These are phyloP conservation scores for Scatophagus argus DNA, from an alignment of 2,113 vertebrate species.

Conservation along the genomic window DNA sequence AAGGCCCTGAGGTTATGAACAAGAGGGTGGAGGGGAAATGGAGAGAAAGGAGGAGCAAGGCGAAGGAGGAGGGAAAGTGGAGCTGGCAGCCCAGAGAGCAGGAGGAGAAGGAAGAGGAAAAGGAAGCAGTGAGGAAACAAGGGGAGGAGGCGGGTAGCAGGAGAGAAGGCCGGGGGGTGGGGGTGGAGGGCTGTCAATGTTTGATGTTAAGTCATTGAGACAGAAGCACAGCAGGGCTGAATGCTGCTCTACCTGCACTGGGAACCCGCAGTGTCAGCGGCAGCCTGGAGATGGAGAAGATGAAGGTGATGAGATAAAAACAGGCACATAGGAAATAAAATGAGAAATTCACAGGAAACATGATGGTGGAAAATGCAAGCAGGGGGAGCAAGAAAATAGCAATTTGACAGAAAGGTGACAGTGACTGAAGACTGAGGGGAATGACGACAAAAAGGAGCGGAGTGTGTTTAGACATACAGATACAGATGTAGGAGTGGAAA, in stretches of 20 bases:
- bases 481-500: not conserved
- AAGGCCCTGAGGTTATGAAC: constrained; percentile 67
- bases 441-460: not conserved
- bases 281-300: constrained; percentile 64
- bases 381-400: constrained; percentile 17
- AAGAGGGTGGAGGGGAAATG: constrained; percentile 46
- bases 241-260: constrained; percentile 73
- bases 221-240: constrained; percentile 70
- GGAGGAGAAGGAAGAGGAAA: constrained; percentile 45
- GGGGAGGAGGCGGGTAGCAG: too few relatives aligned
- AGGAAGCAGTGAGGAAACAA: constrained; percentile 46
- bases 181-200: constrained; percentile 51
- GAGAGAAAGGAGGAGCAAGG: constrained; percentile 30
- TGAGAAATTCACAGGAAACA: constrained; percentile 54
- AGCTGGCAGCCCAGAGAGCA: constrained; percentile 9
- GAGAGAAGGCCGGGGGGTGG: not conserved
- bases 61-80: not conserved
- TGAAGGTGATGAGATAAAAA: constrained; percentile 68
- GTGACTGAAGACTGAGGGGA: constrained; percentile 42
- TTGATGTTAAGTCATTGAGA: constrained; percentile 79
- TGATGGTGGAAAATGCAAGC: constrained; percentile 47
- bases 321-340: constrained; percentile 60
- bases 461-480: constrained; percentile 47
- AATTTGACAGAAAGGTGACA: constrained; percentile 59
- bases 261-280: constrained; percentile 51